These are phyloP conservation scores for Plebejus anna DNA, from an alignment of 2,888 invertebrate species.

Conservation along the genomic window DNA sequence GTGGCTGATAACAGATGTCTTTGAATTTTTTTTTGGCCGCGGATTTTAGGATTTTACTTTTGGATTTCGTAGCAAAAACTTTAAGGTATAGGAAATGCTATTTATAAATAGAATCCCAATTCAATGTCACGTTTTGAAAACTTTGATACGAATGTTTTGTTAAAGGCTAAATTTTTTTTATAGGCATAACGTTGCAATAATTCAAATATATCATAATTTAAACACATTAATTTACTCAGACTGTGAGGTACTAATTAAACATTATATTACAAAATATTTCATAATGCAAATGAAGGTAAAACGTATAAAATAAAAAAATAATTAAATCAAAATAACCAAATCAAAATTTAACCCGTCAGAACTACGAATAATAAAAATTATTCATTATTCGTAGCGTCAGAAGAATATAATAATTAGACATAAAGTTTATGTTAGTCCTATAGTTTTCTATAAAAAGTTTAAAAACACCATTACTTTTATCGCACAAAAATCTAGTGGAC, in stretches of 20 bases:
- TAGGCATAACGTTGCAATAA: neutral
- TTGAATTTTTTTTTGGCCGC: neutral
- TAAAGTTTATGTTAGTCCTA: neutral
- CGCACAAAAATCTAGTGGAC: constrained; percentile 31
- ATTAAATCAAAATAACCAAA: neutral
- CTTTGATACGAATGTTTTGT: too few relatives aligned
- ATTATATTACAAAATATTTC: neutral
- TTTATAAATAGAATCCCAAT: neutral
- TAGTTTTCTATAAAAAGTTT: neutral
- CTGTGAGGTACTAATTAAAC: neutral
- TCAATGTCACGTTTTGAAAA: neutral
- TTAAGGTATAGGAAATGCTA: neutral
- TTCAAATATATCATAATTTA: neutral
- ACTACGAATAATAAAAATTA: too few relatives aligned
- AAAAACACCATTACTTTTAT: constrained; percentile 7
- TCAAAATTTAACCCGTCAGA: too few relatives aligned
- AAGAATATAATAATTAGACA: neutral
- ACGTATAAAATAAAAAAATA: neutral
- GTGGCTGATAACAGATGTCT: constrained; percentile 49
- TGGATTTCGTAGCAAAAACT: neutral
- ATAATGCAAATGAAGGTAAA: too few relatives aligned
- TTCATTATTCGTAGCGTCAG: too few relatives aligned
- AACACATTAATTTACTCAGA: neutral
- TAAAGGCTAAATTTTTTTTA: too few relatives aligned
- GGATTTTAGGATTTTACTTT: neutral